These are phyloP conservation scores for Ophioderma brevispina DNA, from an alignment of 35 echinoderm and acorn worm species.

Conservation along the genomic window DNA sequence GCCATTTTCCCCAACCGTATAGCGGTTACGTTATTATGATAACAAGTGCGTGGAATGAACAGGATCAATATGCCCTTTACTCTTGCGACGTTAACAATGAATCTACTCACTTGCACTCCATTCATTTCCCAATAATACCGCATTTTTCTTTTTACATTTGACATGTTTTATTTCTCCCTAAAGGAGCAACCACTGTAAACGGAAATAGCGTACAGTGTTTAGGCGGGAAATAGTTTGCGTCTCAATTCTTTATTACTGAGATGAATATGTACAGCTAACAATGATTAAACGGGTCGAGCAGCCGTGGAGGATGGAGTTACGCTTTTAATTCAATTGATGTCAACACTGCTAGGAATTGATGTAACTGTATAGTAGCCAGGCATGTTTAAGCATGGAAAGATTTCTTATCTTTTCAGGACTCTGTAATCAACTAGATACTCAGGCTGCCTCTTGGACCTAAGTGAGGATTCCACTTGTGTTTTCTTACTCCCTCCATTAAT, in stretches of 20 bases:
- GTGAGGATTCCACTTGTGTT: background rate
- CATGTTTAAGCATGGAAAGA: slow-evolving; percentile 10
- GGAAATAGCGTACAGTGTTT: background rate
- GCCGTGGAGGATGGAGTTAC: background rate
- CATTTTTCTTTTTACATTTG: background rate
- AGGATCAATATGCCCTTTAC: too few relatives aligned
- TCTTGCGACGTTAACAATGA: too few relatives aligned
- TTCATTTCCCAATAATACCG: too few relatives aligned
- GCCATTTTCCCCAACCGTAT: too few relatives aligned
- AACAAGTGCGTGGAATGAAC: too few relatives aligned
- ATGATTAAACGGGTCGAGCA: slow-evolving; percentile 12
- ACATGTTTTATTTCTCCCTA: background rate
- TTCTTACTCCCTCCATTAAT: slow-evolving; percentile 5
- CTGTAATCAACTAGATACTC: slow-evolving; percentile 13
- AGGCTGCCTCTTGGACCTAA: background rate
- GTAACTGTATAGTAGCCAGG: background rate
- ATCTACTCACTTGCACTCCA: too few relatives aligned
- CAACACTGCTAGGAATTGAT: background rate
- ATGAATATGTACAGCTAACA: slow-evolving; percentile 6
- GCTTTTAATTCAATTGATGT: slow-evolving; percentile 10
- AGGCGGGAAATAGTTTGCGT: background rate
- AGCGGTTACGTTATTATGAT: too few relatives aligned
- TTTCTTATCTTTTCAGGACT: slow-evolving; percentile 8
- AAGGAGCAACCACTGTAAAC: background rate
- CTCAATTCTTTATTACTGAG: background rate